Base-by-base conservation (phyloP, 2,888 invertebrate genomes). In the Parochlus steinenii region DNA sequence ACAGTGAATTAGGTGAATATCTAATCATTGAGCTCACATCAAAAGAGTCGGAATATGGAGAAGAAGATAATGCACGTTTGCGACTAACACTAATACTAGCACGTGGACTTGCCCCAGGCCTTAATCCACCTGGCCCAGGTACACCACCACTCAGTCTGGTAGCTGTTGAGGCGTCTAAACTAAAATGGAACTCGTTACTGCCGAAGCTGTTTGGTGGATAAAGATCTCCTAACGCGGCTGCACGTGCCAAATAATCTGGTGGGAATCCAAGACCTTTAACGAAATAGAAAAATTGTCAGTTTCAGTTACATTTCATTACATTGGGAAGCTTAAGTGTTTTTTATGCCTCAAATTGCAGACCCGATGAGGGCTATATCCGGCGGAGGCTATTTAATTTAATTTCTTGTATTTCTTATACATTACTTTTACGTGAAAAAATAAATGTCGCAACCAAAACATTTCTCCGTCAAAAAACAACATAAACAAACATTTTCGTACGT, bases 1-100 rank as follows among this genome's bases (percentile, higher is more conserved):
- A 79, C 45, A 95, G 62, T 16, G 90, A 89, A 47, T 87, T 86
- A 5, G 93, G 93, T 5, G 92, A 92, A 47, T 90, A 90, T 40
- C 93, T 72, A 46, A 95, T 93, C 68, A 95, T 82, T 36, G 90
- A 89, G 51, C 90, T 90, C 51, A 95, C 74, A 63, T 95, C 93
- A 44, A 92, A 81, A 38, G 87, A 86, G 46, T 93, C 93, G 1
- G 92, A 90, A 56, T 93, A 92, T 1, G 85, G 86, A 10, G 93
- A 93, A 54, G 86, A 87, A 39, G 92, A 92, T 3, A 93, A 69
- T 0, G 93, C 90, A 42, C 95, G 67, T 55, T 95, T 95, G 25
- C 93, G 72, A 52, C 80, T 77, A 18, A 72, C 74, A 36, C 77
- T 71, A 40, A 62, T 60, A 16, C 67, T 56, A 35, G 66, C 56